Evolutionary conservation across 2,888 invertebrate species (phyloP), one percentile per base, ranked within the genome.

Genomic region (Apotomis capreana): DNA sequence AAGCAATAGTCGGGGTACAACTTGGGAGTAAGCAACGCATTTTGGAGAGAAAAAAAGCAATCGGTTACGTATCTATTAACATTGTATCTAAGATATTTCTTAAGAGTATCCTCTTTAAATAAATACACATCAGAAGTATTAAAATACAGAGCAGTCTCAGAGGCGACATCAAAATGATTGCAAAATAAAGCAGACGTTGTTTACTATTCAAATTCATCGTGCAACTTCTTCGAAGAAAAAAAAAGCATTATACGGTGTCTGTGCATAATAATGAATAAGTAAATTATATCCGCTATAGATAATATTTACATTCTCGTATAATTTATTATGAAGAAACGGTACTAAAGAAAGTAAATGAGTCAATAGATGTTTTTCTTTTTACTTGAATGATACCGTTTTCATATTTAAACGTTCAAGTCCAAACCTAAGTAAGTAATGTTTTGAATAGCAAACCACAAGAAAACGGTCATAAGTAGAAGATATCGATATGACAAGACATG

Each of bases 11-110:
- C 71, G 69, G 79, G 84, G 82, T 76, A 80, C 80, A 80, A 78
- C 71, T 76, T 81, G 84, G 86, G 81, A 76, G 78, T 26, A 89
- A 87, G 88, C 86, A 84, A 81, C 74, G 83, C 89, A 89, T 89
- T 88, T 86, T 84, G 86, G 89, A 86, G 77, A 80, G 78, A 69
- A 79, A 72, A 78, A 71, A 84, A 85, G 83, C 86, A 81, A 77
- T 81, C 79, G 78, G 76, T 76, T 76, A 78, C n/a, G 40, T 59
- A 26, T 61, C 60, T 62, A 62, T 15, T n/a, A 51, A 36, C 36
- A 49, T 9, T 36, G 5, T 12, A 51, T 57, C 49, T 51, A 63
- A 13, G 12, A 44, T 55, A 26, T 26, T 6, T 54, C 10, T 58
- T 12, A 37, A n/a, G 26, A 62, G 52, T 63, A 51, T 15, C 15